A percentile compares a stretch with the other conserved stretches of the same genome.
phyloP scores from a whole-genome alignment of 2,888 invertebrate genomes.

The Chamaedrilus cognettii region DNA sequence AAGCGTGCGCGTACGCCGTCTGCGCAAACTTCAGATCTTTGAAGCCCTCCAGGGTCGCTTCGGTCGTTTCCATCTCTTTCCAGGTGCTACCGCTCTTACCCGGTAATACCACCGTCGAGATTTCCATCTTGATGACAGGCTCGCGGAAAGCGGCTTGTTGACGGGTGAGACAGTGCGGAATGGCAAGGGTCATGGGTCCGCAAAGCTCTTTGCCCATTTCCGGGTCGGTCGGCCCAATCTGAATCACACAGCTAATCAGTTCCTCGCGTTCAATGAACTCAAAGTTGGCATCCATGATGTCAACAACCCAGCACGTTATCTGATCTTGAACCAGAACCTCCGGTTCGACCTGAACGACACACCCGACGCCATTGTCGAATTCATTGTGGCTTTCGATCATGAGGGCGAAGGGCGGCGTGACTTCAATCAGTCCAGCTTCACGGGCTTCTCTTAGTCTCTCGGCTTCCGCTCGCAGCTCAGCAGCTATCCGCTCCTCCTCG shows the following conservation, averaged over 20 bases:
- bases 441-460: not conserved
- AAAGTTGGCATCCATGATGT: constrained; percentile 42
- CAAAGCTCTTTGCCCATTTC: constrained; percentile 32
- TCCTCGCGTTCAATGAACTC: constrained; percentile 48
- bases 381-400: constrained; percentile 7
- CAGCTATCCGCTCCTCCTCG: constrained; percentile 12
- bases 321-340: constrained; percentile 33
- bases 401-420: not conserved
- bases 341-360: constrained; percentile 42
- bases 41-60: constrained; percentile 14
- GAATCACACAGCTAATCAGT: constrained; percentile 47
- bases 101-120: not conserved
- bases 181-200: constrained; percentile 9
- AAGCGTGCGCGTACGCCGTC: constrained; percentile 1
- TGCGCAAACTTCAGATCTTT: constrained; percentile 23
- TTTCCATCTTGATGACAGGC: constrained; percentile 13
- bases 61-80: constrained; percentile 18
- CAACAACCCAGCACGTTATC: constrained; percentile 36
- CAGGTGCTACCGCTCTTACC: constrained; percentile 1
- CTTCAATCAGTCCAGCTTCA: not conserved
- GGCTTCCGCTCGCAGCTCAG: not conserved
- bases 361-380: constrained; percentile 41
- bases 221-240: constrained; percentile 27
- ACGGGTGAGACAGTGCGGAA: constrained; percentile 25
- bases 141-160: constrained; percentile 15